These are phyloP conservation scores for Monochamus saltuarius DNA, from an alignment of 1,140 invertebrate genomes.

Conservation along the genomic window DNA sequence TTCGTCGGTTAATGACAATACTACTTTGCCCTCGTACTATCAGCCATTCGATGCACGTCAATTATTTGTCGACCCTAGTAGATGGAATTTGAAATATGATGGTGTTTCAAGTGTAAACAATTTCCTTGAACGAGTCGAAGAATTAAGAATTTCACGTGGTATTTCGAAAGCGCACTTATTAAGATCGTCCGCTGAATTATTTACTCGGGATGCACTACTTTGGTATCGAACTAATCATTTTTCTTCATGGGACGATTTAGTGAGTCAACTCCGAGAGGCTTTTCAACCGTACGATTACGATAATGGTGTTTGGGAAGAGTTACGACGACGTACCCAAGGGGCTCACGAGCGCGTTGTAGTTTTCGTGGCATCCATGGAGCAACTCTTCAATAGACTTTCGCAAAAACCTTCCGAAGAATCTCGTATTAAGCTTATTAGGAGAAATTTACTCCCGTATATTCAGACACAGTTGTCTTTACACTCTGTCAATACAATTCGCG, in stretches of 20 bases:
- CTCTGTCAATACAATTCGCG: no score
- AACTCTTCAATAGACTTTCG: neutral
- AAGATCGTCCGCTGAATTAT: conserved; percentile 18
- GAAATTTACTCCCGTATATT: no score
- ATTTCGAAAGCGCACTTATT: conserved; percentile 10
- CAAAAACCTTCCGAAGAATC: no score
- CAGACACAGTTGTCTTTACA: no score
- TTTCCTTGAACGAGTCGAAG: conserved; percentile 26
- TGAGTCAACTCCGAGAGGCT: neutral
- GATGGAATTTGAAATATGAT: conserved; percentile 12
- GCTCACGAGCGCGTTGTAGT: conserved; percentile 2
- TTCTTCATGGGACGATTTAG: conserved; percentile 9
- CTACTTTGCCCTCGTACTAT: no score
- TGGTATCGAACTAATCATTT: conserved; percentile 21
- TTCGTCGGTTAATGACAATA: no score
- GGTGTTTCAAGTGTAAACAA: conserved; percentile 5
- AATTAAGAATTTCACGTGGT: conserved; percentile 16
- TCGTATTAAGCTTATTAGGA: no score
- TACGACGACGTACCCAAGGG: conserved; percentile 13
- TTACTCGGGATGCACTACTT: conserved; percentile 7
- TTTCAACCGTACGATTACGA: conserved; percentile 18
- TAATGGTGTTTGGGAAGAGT: conserved; percentile 16
- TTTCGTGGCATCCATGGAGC: conserved; percentile 10
- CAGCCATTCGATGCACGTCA: no score
- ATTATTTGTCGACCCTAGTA: neutral